Evolutionary conservation across 2,888 invertebrate species (phyloP), one percentile per base, ranked within the genome.

Genomic region (Leucophenga maculata): DNA sequence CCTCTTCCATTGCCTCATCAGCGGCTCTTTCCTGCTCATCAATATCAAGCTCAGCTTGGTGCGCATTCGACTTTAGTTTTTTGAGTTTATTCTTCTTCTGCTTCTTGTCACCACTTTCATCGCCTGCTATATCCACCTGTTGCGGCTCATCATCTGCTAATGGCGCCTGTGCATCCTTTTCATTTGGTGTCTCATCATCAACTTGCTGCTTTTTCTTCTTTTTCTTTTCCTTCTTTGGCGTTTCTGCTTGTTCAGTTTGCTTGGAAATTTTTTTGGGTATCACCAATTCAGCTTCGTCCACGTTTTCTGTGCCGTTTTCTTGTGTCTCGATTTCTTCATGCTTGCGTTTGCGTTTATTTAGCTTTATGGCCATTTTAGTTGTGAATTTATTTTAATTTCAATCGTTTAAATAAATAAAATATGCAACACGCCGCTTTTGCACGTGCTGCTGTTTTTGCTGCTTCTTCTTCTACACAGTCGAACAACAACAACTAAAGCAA

Each of bases 331-430:
- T 48, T 13, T 31, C 57, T 48, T 75, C 77, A 22, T 84, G 83
- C 68, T 84, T 86, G 60, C 86, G 77, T 54, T 86, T 86, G 3
- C 86, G 78, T 54, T 75, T 80, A 76, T 85, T 86, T n/a, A 76
- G 67, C 75, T 86, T 80, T 57, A 85, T 76, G 4, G 86, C 86
- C 86, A 86, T 86, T 50, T 76, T 77, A 31, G 8, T 6, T 59
- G 18, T 60, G 2, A 66, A 52, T 52, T 52, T 14, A 46, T 31
- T 65, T 65, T 11, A 65, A 16, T 54, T 48, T 65, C 20, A 48
- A 50, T 18, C 18, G 44, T 16, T 65, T 50, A 48, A 50, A 48
- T n/a, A 59, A 22, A 16, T 59, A 11, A 55, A 26, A 55, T 26
- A 26, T 26, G 16, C 59, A n/a, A 16, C 59, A 16, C 31, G n/a